Conservation (phyloP, 1,140 invertebrate genomes). For the Penaeus japonicus region DNA sequence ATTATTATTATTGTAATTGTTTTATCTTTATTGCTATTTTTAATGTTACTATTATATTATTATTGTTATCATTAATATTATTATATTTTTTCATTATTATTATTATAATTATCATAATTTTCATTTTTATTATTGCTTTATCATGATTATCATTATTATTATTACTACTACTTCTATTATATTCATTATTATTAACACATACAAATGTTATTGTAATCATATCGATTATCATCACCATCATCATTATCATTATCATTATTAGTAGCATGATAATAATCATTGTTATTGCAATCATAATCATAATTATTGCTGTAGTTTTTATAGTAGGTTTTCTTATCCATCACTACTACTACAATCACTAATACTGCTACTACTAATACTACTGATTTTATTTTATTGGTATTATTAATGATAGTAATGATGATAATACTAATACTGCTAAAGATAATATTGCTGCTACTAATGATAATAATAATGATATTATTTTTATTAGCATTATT, state of each 20-base stretch:
- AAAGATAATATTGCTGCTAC: not conserved
- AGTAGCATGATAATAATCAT: not conserved
- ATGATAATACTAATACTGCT: not conserved
- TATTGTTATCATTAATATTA: too few relatives aligned
- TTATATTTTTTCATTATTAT: not conserved
- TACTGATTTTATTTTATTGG: not conserved
- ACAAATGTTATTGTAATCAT: not conserved
- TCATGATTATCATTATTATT: not conserved
- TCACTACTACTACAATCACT: not conserved
- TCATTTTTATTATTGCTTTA: not conserved
- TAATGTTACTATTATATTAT: too few relatives aligned
- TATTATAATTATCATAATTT: too few relatives aligned
- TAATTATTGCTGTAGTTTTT: not conserved
- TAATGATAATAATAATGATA: not conserved
- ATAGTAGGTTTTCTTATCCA: not conserved
- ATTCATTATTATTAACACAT: not conserved
- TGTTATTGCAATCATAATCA: not conserved
- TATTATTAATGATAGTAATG: not conserved
- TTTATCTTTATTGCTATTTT: too few relatives aligned
- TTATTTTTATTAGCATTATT: not conserved
- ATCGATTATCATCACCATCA: not conserved
- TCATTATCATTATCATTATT: not conserved
- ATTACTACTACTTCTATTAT: not conserved
- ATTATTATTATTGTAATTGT: too few relatives aligned
- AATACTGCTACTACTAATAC: not conserved